Percentiles rank a stretch among this genome's conserved stretches.
Conservation (phyloP, 2,888 invertebrate species). For the Drosophila tanythrix region DNA sequence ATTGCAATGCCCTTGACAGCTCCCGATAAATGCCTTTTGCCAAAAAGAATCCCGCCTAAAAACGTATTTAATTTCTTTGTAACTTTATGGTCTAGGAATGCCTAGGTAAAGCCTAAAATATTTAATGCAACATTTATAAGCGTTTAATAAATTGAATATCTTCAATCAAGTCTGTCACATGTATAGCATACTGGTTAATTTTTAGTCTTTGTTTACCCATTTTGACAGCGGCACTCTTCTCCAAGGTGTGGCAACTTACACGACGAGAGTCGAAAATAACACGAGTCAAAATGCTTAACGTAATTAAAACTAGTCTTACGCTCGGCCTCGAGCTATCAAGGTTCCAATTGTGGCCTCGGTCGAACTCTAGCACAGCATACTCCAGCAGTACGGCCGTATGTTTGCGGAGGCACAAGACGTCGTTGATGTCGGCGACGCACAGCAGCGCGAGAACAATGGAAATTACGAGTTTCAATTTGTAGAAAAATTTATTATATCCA, state of each 20-base stretch:
- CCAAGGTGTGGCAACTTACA: not conserved
- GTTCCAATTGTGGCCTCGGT: slow-evolving; percentile 21
- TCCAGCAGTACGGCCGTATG: slow-evolving; percentile 3
- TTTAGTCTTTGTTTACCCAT: not conserved
- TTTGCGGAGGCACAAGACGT: slow-evolving; percentile 33
- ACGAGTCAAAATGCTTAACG: slow-evolving; percentile 62
- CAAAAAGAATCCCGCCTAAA: too few relatives aligned
- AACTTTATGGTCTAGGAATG: not conserved
- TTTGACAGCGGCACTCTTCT: slow-evolving; percentile 6
- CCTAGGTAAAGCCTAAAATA: not conserved
- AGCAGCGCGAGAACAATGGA: slow-evolving; percentile 77
- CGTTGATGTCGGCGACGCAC: slow-evolving; percentile 38
- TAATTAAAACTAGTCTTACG: slow-evolving; percentile 81
- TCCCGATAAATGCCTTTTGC: not conserved
- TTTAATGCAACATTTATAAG: not conserved
- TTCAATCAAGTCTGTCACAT: not conserved
- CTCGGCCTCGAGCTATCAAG: slow-evolving; percentile 19
- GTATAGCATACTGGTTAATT: not conserved
- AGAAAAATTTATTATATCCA: slow-evolving; percentile 85
- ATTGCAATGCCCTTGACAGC: not conserved
- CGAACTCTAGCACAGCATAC: slow-evolving; percentile 24
- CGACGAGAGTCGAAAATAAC: not conserved
- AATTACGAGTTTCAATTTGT: slow-evolving; percentile 85
- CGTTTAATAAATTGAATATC: not conserved
- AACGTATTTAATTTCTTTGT: not conserved